phyloP scores from a whole-genome alignment of 2,888 invertebrate genomes.

The Drosophila mulleri region DNA sequence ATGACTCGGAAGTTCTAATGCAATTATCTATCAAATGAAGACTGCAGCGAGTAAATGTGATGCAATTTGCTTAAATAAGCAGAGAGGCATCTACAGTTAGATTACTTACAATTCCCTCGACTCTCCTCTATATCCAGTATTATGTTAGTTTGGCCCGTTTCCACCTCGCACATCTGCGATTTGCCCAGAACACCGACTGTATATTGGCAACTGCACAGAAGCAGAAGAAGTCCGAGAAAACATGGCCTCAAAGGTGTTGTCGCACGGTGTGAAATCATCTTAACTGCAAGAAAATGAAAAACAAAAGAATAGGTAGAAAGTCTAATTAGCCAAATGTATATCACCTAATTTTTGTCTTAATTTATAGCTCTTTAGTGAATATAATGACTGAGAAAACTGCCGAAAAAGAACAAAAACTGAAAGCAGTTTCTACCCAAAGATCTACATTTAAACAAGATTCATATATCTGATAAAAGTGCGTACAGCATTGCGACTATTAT shows the following conservation, averaged over 20 bases:
- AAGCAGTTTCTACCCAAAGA: neutral
- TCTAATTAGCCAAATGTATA: neutral
- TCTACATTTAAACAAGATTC: neutral
- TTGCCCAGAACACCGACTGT: conserved; percentile 82
- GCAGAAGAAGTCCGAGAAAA: conserved; percentile 59
- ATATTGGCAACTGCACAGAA: conserved; percentile 66
- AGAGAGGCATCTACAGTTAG: neutral
- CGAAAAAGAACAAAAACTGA: neutral
- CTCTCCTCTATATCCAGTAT: conserved; percentile 96
- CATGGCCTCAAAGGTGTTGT: conserved; percentile 40
- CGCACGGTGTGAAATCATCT: conserved; percentile 49
- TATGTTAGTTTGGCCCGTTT: conserved; percentile 94
- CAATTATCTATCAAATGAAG: neutral
- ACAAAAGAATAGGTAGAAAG: neutral
- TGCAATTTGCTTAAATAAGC: neutral
- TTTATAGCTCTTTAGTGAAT: neutral
- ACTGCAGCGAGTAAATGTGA: neutral
- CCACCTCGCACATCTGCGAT: conserved; percentile 90
- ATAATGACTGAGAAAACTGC: conserved; percentile 2
- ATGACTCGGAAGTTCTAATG: neutral
- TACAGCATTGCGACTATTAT: neutral
- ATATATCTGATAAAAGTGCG: neutral
- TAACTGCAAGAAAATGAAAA: conserved; percentile 32
- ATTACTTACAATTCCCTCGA: conserved; percentile 91
- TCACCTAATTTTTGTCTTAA: neutral